These are phyloP conservation scores for Enteromius viviparus DNA, from an alignment of 2,797 vertebrate genomes.

Conservation along the genomic window DNA sequence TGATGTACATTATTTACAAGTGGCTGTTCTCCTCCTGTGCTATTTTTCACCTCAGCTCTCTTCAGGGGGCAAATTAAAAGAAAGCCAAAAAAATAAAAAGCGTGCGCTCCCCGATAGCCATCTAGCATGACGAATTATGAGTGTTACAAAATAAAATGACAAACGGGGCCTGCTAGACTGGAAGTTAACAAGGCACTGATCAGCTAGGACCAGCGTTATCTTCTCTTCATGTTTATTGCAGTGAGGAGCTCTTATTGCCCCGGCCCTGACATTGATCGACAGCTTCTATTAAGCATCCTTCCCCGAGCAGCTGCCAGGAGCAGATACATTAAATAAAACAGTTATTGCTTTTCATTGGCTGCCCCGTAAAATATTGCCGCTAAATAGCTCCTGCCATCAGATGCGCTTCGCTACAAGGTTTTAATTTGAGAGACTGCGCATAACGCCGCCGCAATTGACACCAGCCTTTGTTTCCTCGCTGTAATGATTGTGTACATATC, in stretches of 20 bases:
- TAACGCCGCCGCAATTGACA: slow-evolving; percentile 89
- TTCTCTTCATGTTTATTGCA: slow-evolving; percentile 93
- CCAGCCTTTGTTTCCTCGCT: slow-evolving; percentile 86
- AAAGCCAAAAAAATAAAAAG: slow-evolving; percentile 33
- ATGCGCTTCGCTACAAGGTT: slow-evolving; percentile 93
- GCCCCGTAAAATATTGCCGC: slow-evolving; percentile 89
- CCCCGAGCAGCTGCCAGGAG: slow-evolving; percentile 91
- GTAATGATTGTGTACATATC: slow-evolving; percentile 92
- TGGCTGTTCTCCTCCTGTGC: slow-evolving; percentile 53
- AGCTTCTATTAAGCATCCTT: slow-evolving; percentile 92
- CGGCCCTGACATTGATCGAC: slow-evolving; percentile 92
- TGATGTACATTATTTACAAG: slow-evolving; percentile 67
- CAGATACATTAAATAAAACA: slow-evolving; percentile 98
- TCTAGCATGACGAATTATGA: slow-evolving; percentile 74
- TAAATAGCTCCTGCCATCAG: slow-evolving; percentile 94
- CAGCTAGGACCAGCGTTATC: slow-evolving; percentile 84
- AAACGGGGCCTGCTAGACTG: slow-evolving; percentile 77
- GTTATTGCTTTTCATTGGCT: slow-evolving; percentile 98
- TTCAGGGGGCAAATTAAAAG: slow-evolving; percentile 56
- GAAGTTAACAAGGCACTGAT: slow-evolving; percentile 88
- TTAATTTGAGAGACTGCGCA: slow-evolving; percentile 97
- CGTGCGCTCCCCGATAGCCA: slow-evolving; percentile 67
- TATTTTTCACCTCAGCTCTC: slow-evolving; percentile 61
- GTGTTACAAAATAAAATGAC: slow-evolving; percentile 85
- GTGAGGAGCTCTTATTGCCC: slow-evolving; percentile 86